Evolutionary conservation across 2,113 vertebrate species (phyloP).

Genomic region (Phylloscopus trochilus): DNA sequence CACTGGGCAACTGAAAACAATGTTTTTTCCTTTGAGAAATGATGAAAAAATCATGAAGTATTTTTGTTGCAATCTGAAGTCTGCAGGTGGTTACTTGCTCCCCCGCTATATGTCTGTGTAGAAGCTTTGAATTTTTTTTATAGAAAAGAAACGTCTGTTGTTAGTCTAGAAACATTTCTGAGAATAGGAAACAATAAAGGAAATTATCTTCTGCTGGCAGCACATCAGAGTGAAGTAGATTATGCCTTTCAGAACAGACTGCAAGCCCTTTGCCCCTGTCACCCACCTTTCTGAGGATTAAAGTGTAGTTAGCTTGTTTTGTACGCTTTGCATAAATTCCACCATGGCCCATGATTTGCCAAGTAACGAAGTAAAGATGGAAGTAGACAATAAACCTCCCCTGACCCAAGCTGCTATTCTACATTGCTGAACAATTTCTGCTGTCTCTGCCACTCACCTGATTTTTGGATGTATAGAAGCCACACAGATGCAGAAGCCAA

Average conservation of each 20-base stretch:
- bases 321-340: neutral
- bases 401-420: neutral
- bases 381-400: neutral
- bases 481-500: neutral
- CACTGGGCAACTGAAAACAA: neutral
- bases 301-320: neutral
- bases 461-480: neutral
- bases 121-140: neutral
- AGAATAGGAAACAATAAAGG: conserved; percentile 3
- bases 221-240: neutral
- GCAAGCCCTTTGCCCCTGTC: neutral
- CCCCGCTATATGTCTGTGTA: neutral
- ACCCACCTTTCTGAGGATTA: neutral
- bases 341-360: neutral
- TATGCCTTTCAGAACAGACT: neutral
- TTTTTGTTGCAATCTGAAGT: neutral
- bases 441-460: neutral
- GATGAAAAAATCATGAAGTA: neutral
- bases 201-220: conserved; percentile 28
- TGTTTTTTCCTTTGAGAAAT: neutral
- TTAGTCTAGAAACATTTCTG: neutral
- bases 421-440: neutral
- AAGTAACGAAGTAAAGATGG: neutral
- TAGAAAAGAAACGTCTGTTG: neutral
- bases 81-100: neutral